These are phyloP conservation scores for Oreochromis grahami DNA, from an alignment of 2,797 vertebrate species.

Conservation along the genomic window DNA sequence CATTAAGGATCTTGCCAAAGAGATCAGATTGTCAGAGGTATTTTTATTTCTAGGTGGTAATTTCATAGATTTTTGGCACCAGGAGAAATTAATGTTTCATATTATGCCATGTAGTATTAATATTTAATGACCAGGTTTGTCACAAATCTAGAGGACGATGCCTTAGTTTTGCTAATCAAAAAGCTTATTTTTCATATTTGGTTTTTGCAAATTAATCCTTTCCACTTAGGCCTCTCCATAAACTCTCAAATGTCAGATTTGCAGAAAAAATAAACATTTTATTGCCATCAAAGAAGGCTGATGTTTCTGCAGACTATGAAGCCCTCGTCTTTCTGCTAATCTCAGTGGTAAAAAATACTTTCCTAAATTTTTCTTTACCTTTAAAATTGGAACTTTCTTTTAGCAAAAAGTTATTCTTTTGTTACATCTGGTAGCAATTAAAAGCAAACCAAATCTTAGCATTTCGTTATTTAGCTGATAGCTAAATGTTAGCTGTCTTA, in stretches of 20 bases:
- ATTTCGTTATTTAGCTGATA: background rate
- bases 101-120: background rate
- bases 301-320: background rate
- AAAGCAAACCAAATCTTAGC: background rate
- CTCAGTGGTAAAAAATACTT: background rate
- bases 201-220: background rate
- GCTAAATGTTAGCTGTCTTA: background rate
- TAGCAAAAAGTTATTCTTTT: background rate
- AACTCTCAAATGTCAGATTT: background rate
- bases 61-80: background rate
- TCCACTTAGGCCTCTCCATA: background rate
- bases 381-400: background rate
- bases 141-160: background rate
- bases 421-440: background rate
- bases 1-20: constrained; percentile 99
- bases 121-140: background rate
- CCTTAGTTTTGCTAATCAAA: background rate
- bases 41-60: background rate
- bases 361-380: background rate
- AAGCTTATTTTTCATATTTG: background rate
- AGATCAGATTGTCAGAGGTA: constrained; percentile 98
- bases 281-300: background rate
- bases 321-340: background rate
- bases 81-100: background rate
- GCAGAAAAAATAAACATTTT: background rate